phyloP scores from a whole-genome alignment of 2,888 invertebrate species.

The Drosophila stalkeri region DNA sequence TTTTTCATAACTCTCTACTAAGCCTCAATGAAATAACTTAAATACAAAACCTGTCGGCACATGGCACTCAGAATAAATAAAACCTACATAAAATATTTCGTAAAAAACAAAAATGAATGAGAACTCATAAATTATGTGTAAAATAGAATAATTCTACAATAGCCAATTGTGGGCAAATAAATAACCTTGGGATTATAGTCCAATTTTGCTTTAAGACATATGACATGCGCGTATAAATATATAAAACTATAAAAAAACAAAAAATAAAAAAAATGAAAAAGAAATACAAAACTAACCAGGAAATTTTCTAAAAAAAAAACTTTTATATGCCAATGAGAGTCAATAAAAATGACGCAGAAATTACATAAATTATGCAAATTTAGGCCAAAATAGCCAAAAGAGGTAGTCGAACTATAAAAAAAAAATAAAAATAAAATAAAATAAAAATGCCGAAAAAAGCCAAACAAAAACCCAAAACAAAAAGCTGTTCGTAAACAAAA shows the following conservation, averaged over 20 bases:
- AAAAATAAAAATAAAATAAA: too few species aligned
- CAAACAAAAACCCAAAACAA: conserved; percentile 35
- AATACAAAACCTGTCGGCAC: not conserved
- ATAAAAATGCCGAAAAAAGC: conserved; percentile 6
- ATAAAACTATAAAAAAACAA: not conserved
- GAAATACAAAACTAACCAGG: not conserved
- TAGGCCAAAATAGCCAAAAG: conserved; percentile 61
- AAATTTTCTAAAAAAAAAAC: conserved; percentile 25
- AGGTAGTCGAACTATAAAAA: conserved; percentile 53
- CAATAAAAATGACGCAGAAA: conserved; percentile 51
- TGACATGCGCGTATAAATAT: conserved; percentile 1
- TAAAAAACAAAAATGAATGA: not conserved
- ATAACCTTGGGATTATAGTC: conserved; percentile 20
- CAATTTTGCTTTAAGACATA: conserved; percentile 3
- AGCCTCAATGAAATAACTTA: not conserved
- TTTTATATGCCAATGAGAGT: conserved; percentile 31
- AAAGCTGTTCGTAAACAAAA: conserved; percentile 44
- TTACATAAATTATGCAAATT: conserved; percentile 74
- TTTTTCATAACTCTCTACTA: not conserved
- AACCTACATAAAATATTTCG: not conserved
- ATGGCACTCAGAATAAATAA: not conserved
- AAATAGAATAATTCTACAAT: conserved; percentile 18
- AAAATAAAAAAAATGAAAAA: conserved; percentile 6
- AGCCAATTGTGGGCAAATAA: conserved; percentile 15
- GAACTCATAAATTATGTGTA: conserved; percentile 9